A percentile compares a stretch with the other conserved stretches of the same genome.
Conservation (phyloP, 2,113 vertebrate genomes). For the Halcyon senegalensis region DNA sequence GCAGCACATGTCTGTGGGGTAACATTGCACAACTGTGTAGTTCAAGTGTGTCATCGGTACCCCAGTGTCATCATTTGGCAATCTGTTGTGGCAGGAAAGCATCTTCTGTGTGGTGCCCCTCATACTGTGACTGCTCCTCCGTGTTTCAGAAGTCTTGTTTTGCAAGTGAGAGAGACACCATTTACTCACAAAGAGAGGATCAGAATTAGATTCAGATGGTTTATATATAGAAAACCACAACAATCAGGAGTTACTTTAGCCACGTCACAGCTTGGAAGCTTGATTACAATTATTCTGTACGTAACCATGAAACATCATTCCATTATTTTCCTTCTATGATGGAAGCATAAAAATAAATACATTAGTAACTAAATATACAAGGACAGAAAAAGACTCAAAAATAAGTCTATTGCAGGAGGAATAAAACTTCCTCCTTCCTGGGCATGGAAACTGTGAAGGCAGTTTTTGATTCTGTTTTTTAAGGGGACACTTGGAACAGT, state of each 20-base stretch:
- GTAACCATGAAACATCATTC: neutral
- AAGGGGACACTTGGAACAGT: neutral
- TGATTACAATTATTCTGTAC: neutral
- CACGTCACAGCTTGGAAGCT: neutral
- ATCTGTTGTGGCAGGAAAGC: conserved; percentile 26
- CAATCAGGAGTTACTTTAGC: neutral
- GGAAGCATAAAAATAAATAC: neutral
- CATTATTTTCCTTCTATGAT: neutral
- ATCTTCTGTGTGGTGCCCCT: neutral
- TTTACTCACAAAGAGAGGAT: conserved; percentile 16
- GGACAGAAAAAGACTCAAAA: neutral
- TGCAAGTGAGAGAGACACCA: neutral
- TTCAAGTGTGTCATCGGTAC: neutral
- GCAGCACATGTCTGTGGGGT: neutral
- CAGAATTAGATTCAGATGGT: neutral
- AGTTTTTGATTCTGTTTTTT: neutral
- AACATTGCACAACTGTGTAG: conserved; percentile 18
- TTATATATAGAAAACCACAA: conserved; percentile 5
- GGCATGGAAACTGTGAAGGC: neutral
- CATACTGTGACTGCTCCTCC: neutral
- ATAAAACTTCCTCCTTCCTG: neutral
- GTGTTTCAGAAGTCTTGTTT: neutral
- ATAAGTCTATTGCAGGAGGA: neutral
- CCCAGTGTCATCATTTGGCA: conserved; percentile 34
- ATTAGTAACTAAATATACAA: neutral